Conservation (phyloP, 2,113 vertebrate species). For the Zosterops japonicus region DNA sequence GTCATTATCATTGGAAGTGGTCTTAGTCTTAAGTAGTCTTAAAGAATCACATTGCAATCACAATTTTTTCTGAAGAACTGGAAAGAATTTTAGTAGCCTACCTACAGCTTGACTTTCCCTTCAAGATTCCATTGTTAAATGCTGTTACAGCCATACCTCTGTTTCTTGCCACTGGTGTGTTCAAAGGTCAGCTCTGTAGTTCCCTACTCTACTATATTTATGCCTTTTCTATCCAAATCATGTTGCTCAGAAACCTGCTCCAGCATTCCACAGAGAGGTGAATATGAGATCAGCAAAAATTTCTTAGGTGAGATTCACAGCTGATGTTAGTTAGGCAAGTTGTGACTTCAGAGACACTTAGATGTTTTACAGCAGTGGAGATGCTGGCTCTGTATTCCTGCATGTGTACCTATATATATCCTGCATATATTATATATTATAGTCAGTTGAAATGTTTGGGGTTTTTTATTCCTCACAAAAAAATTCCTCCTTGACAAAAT, state of each 20-base stretch:
- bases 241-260: not conserved
- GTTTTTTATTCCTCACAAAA: not conserved
- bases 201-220: not conserved
- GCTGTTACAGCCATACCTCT: not conserved
- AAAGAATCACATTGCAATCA: not conserved
- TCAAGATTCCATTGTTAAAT: not conserved
- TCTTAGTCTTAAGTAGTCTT: not conserved
- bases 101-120: not conserved
- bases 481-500: slow-evolving; percentile 11
- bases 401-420: slow-evolving; percentile 65
- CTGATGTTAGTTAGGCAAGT: slow-evolving; percentile 45
- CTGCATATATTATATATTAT: slow-evolving; percentile 58
- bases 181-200: not conserved
- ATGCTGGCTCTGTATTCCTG: slow-evolving; percentile 58
- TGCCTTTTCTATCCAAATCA: not conserved
- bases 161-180: not conserved
- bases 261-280: slow-evolving; percentile 13
- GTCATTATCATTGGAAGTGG: not conserved
- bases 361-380: slow-evolving; percentile 7
- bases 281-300: slow-evolving; percentile 16
- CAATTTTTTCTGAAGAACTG: not conserved
- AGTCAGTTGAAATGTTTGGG: not conserved
- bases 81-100: not conserved
- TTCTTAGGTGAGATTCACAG: slow-evolving; percentile 36
- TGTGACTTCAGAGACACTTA: slow-evolving; percentile 45